Evolutionary conservation across 2,888 invertebrate genomes (phyloP), one percentile per base, ranked within the genome.

Genomic region (Tenthredo livida): DNA sequence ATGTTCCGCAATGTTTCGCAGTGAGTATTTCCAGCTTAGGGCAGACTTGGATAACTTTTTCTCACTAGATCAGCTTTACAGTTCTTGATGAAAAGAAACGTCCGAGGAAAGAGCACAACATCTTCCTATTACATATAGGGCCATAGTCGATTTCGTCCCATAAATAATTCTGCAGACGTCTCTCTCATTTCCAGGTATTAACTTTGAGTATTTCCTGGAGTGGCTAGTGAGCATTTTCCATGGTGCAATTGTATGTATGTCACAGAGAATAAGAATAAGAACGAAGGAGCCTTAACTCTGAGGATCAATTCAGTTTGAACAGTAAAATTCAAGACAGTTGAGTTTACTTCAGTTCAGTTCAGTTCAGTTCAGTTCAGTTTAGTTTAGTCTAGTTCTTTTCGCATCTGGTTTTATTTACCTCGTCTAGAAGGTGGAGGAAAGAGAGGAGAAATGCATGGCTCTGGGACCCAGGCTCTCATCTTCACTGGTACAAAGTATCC

Each of bases 361-460:
- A 77, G 50, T 54, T 50, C 29, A 54, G 77, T 77, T 77, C 25
- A 75, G 70, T 70, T 70, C 3, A 37, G 70, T 70, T n/a, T 37
- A 70, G 70, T 70, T 37, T 37, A 70, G 73, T 75, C 25, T n/a
- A 75, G 73, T 75, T 75, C 77, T 54, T 77, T 54, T 77, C 21
- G 77, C 77, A 50, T 77, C 54, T 54, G 77, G 54, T 77, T 77
- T 77, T 77, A 77, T 77, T 77, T 77, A 77, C 77, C 29, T 73
- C 73, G 43, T n/a, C n/a, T 15, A 67, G 33, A 33, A 33, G 67
- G 29, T 33, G 33, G n/a, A 73, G 72, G 4, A 73, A 40, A 10
- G 25, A 10, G 43, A 15, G 40, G 12, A 33, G n/a, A 25, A 70
- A 29, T 70, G 33, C 70, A 70, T 37, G 37, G 70, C 70, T 70